A percentile compares a stretch with the other conserved stretches of the same genome.
These are phyloP conservation scores for Uromys caudimaculatus DNA, from an alignment of 2,797 vertebrate species.

Conservation along the genomic window DNA sequence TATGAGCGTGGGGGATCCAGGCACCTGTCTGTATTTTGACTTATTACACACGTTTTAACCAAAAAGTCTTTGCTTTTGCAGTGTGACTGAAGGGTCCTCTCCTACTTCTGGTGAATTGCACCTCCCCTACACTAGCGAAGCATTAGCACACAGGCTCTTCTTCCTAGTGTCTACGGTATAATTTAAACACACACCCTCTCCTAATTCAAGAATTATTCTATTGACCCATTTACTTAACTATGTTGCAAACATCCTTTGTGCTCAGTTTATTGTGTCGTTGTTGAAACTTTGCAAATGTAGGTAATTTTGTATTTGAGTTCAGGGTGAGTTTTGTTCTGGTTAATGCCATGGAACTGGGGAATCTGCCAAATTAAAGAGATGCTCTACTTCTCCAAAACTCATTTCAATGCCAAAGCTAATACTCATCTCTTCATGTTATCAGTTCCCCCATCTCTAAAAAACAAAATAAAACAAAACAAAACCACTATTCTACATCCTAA, in stretches of 20 bases:
- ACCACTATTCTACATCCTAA: background rate
- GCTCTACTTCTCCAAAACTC: background rate
- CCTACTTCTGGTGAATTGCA: background rate
- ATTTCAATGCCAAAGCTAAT: background rate
- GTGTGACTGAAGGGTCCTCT: background rate
- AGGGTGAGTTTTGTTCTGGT: background rate
- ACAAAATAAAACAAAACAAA: no score
- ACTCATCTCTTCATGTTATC: background rate
- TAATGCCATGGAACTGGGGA: background rate
- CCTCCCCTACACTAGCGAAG: background rate
- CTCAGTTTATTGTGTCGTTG: background rate
- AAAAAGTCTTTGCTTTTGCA: background rate
- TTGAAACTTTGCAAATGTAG: background rate
- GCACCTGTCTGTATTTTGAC: background rate
- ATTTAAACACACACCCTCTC: background rate
- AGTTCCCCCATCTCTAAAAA: background rate
- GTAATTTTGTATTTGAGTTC: conserved; percentile 23
- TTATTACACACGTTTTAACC: background rate
- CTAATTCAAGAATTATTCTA: background rate
- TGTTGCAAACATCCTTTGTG: background rate
- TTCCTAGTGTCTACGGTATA: background rate
- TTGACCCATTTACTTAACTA: background rate
- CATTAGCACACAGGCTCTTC: background rate
- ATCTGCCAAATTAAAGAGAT: background rate
- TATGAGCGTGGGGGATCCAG: background rate